Percentiles rank a stretch among this genome's conserved stretches.
These are phyloP conservation scores for Drosophila sulfurigaster DNA, from an alignment of 1,140 invertebrate genomes.

Conservation along the genomic window DNA sequence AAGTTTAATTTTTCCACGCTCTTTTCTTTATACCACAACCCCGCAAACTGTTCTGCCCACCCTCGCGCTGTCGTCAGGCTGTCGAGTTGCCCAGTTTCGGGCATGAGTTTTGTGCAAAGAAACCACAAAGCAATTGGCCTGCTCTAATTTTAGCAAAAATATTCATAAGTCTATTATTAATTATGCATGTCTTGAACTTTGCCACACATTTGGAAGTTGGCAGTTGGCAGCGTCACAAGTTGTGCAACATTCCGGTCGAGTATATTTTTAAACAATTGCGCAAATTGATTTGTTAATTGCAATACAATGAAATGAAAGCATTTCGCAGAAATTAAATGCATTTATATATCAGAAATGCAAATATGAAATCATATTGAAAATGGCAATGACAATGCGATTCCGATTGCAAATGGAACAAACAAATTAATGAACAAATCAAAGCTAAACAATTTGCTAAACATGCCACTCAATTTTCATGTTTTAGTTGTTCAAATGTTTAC, in stretches of 20 bases:
- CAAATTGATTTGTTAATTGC: slow-evolving; percentile 31
- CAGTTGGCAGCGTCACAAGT: slow-evolving; percentile 5
- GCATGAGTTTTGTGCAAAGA: slow-evolving; percentile 7
- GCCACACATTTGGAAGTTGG: neutral
- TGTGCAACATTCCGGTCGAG: slow-evolving; percentile 29
- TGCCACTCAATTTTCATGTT: slow-evolving; percentile 34
- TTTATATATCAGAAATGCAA: slow-evolving; percentile 5
- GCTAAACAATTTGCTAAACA: slow-evolving; percentile 42
- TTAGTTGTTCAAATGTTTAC: slow-evolving; percentile 27
- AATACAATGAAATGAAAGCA: slow-evolving; percentile 14
- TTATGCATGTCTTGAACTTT: slow-evolving; percentile 54
- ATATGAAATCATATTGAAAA: neutral
- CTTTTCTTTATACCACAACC: neutral
- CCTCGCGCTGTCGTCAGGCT: slow-evolving; percentile 1
- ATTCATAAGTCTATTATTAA: slow-evolving; percentile 28
- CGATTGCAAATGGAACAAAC: slow-evolving; percentile 16
- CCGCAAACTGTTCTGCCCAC: neutral
- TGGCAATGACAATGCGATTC: neutral
- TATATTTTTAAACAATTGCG: slow-evolving; percentile 33
- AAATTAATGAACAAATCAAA: slow-evolving; percentile 38
- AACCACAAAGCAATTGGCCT: slow-evolving; percentile 27
- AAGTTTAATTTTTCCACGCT: too few relatives aligned
- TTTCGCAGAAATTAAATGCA: neutral
- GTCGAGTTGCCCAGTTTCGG: slow-evolving; percentile 11
- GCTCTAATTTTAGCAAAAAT: slow-evolving; percentile 53